phyloP scores from a whole-genome alignment of 2,113 vertebrate species.

The Setophaga kirtlandii region DNA sequence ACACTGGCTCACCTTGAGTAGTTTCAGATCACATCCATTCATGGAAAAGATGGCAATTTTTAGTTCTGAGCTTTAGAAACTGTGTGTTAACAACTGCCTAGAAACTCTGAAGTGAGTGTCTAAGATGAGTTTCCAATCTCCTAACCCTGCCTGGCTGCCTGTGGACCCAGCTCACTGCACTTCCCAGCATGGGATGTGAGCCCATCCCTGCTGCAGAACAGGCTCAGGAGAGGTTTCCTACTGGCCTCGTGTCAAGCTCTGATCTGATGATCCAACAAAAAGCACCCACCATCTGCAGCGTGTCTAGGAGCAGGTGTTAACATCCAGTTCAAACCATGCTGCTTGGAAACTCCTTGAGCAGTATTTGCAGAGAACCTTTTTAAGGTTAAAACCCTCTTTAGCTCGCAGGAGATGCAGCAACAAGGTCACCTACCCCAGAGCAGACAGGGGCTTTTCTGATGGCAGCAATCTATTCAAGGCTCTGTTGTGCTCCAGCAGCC shows the following conservation, averaged over 20 bases:
- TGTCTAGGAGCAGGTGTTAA: background rate
- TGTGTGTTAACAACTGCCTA: background rate
- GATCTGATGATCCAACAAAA: background rate
- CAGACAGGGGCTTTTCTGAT: background rate
- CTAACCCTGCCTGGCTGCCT: background rate
- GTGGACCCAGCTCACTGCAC: background rate
- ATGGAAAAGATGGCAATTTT: background rate
- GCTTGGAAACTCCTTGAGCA: background rate
- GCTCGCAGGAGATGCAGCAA: background rate
- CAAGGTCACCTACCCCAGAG: accelerated
- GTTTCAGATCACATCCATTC: background rate
- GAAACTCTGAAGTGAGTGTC: background rate
- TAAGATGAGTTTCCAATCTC: background rate
- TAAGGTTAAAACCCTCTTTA: background rate
- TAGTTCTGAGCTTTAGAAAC: background rate
- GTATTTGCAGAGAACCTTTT: background rate
- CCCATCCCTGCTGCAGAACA: background rate
- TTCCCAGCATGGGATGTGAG: accelerated
- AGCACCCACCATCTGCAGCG: background rate
- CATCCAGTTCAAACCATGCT: background rate
- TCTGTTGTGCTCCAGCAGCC: background rate
- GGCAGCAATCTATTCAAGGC: background rate
- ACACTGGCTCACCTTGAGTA: background rate
- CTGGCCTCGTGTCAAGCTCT: background rate
- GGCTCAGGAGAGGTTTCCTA: background rate